These are phyloP conservation scores for Piprites chloris DNA, from an alignment of 2,113 vertebrate genomes.

Conservation along the genomic window DNA sequence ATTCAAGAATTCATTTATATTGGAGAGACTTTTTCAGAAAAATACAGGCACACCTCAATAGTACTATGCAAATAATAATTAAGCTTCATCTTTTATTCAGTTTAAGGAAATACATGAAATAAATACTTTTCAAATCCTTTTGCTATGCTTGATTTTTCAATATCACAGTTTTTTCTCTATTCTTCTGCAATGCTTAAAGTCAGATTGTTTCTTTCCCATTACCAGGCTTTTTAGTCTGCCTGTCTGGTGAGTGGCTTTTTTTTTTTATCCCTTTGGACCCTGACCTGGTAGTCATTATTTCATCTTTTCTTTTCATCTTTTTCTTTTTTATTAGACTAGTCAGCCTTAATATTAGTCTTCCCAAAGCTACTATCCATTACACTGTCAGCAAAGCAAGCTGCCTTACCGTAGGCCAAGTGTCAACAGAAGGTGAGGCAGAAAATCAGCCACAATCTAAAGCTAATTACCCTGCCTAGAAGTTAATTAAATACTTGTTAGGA, in stretches of 20 bases:
- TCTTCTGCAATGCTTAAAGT: slow-evolving; percentile 21
- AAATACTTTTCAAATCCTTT: slow-evolving; percentile 14
- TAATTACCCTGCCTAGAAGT: slow-evolving; percentile 87
- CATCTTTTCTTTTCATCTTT: slow-evolving; percentile 64
- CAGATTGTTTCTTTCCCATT: slow-evolving; percentile 38
- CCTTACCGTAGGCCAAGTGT: slow-evolving; percentile 73
- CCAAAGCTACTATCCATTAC: slow-evolving; percentile 76
- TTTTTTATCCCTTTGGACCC: slow-evolving; percentile 45
- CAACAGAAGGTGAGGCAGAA: slow-evolving; percentile 84
- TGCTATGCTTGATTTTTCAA: not conserved
- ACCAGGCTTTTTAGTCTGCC: slow-evolving; percentile 28
- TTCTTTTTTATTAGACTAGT: slow-evolving; percentile 62
- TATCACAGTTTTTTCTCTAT: not conserved
- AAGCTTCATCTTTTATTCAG: slow-evolving; percentile 22
- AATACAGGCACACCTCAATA: not conserved
- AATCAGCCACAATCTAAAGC: slow-evolving; percentile 80
- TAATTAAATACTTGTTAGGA: slow-evolving; percentile 89
- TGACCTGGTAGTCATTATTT: slow-evolving; percentile 61
- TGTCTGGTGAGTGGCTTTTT: slow-evolving; percentile 40
- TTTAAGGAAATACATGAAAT: slow-evolving; percentile 9
- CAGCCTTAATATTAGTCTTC: slow-evolving; percentile 66
- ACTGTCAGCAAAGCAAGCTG: slow-evolving; percentile 71
- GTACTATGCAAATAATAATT: slow-evolving; percentile 20
- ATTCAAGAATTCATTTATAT: slow-evolving; percentile 20
- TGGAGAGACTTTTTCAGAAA: slow-evolving; percentile 16